A percentile compares a stretch with the other conserved stretches of the same genome.
These are phyloP conservation scores for Mobula birostris DNA, from an alignment of 2,113 vertebrate genomes.

Conservation along the genomic window DNA sequence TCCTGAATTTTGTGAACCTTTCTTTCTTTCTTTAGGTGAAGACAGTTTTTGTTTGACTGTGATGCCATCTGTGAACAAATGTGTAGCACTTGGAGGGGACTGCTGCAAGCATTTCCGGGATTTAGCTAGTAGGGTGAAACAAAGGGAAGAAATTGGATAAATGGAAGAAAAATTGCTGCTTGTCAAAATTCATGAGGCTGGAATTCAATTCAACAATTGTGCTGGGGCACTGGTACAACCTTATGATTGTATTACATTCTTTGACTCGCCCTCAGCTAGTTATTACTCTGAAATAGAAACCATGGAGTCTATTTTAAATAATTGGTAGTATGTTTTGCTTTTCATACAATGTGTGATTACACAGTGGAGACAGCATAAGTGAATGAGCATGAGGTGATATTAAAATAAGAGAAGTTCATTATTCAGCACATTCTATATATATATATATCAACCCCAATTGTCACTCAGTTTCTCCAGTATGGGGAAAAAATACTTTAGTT, in stretches of 20 bases:
- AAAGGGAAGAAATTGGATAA: neutral
- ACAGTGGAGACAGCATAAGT: neutral
- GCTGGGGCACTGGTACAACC: neutral
- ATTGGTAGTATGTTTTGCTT: neutral
- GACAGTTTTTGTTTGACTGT: neutral
- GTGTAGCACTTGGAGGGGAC: neutral
- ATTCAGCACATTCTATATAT: neutral
- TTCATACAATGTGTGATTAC: neutral
- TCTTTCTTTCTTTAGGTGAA: neutral
- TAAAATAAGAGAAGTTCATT: neutral
- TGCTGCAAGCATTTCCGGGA: neutral
- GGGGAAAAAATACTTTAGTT: neutral
- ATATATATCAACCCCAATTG: neutral
- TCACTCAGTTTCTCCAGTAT: neutral
- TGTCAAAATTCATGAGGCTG: neutral
- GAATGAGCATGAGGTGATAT: neutral
- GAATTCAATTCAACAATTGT: neutral
- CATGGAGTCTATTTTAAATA: constrained; percentile 5
- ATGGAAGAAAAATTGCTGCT: neutral
- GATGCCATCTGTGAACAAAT: neutral
- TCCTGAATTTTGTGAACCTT: neutral
- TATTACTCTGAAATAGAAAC: neutral
- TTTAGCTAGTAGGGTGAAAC: neutral
- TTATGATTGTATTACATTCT: neutral
- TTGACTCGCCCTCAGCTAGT: neutral